Conservation (phyloP, 2,888 invertebrate species). For the Antitype chi region DNA sequence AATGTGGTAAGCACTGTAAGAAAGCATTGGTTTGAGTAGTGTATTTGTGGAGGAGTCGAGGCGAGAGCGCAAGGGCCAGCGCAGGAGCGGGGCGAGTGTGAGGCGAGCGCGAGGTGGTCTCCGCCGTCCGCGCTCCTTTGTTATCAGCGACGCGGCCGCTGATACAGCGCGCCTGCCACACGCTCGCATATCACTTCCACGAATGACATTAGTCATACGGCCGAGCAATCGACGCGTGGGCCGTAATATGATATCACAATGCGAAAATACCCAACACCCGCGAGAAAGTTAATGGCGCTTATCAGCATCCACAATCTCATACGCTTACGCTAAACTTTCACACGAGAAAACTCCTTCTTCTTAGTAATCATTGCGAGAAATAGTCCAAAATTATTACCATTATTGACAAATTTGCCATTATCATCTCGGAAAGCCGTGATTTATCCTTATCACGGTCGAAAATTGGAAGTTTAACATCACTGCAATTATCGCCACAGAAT, state of each 20-base stretch:
- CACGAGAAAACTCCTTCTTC: constrained; percentile 87
- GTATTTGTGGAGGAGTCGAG: constrained; percentile 70
- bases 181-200: constrained; percentile 89
- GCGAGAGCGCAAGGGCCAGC: constrained; percentile 63
- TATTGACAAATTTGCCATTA: constrained; percentile 95
- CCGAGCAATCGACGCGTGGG: constrained; percentile 89
- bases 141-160: constrained; percentile 86
- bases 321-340: constrained; percentile 90
- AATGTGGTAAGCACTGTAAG: constrained; percentile 76
- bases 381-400: constrained; percentile 91
- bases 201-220: constrained; percentile 90
- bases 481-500: constrained; percentile 92
- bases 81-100: constrained; percentile 69
- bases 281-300: constrained; percentile 92
- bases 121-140: constrained; percentile 82
- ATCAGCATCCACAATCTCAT: constrained; percentile 91
- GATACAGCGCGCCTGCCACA: constrained; percentile 83
- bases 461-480: constrained; percentile 94
- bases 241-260: constrained; percentile 91
- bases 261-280: constrained; percentile 91
- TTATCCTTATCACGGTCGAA: constrained; percentile 94
- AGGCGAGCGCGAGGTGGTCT: constrained; percentile 70
- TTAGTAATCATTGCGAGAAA: constrained; percentile 72
- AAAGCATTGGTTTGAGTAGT: constrained; percentile 69
- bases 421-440: constrained; percentile 93